A percentile compares a stretch with the other conserved stretches of the same genome.
phyloP scores from a whole-genome alignment of 2,797 vertebrate genomes.

The Eulemur coronatus region DNA sequence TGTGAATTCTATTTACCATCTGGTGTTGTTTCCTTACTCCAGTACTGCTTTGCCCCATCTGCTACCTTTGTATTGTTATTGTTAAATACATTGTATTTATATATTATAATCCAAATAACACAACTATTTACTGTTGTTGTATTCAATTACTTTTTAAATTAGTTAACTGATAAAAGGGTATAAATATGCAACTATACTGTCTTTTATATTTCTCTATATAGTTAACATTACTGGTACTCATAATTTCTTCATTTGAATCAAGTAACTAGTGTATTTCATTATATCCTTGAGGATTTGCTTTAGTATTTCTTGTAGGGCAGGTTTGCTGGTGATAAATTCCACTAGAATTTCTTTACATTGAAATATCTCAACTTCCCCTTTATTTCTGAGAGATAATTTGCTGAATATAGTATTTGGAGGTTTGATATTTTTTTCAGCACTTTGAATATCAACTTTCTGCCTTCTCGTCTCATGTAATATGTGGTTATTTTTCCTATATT shows the following conservation, averaged over 20 bases:
- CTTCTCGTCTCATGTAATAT: too few relatives aligned
- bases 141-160: constrained; percentile 8
- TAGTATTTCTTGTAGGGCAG: background rate
- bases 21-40: background rate
- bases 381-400: background rate
- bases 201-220: background rate
- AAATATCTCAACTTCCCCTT: background rate
- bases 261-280: background rate
- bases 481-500: too few relatives aligned
- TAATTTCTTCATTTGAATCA: background rate
- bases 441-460: background rate
- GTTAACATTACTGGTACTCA: background rate
- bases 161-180: background rate
- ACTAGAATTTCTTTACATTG: background rate
- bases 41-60: background rate
- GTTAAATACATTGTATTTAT: background rate
- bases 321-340: background rate
- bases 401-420: background rate
- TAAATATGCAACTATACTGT: background rate
- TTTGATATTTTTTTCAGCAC: background rate
- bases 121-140: background rate
- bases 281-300: background rate
- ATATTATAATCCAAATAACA: background rate
- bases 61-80: background rate
- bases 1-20: background rate